Base-by-base conservation (phyloP, 2,888 invertebrate species). In the Patella pellucida region DNA sequence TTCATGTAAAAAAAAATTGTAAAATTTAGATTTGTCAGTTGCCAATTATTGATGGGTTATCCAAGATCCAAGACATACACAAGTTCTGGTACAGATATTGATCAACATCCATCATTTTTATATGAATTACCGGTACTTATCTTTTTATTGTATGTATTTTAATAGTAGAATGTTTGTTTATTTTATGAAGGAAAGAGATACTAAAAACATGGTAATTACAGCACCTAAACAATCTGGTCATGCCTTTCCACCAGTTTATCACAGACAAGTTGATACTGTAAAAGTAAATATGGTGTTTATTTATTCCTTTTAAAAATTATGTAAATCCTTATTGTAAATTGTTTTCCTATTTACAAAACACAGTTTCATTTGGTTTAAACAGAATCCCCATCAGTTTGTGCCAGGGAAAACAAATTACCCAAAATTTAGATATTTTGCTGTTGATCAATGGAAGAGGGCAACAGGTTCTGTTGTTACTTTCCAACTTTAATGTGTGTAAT, bases 151-250 rank as follows among this genome's bases (percentile, higher is more conserved):
- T n/a, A 52, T 54, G 27, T 19, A 69, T n/a, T 52, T 78, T 70
- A 15, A 69, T 75, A 2, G 15, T 52, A 9, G 12, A 23, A 12
- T 16, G 16, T 72, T 41, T 68, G 62, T 52, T 68, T 52, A 68
- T 12, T 68, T 76, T 77, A 78, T 73, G 7, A 69, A 87, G 87
- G 88, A 86, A 76, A 79, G 87, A 78, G 86, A 87, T 75, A 85
- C 86, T n/a, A 75, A 80, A 23, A 79, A 85, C 76, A 76, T 76
- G 16, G 68, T 75, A 14, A 79, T 85, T 19, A 73, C 74, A 52
- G 76, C 82, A 51, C 85, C 86, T 15, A 54, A 69, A 31, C 77
- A 51, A 19, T 41, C 77, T 19, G 54, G 69, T 7, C 75, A 79
- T 56, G 76, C 79, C 12, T 82, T 82, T 70, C 83, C 83, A 12